Conservation (phyloP, 2,797 vertebrate genomes). For the Yasuhikotakia modesta region DNA sequence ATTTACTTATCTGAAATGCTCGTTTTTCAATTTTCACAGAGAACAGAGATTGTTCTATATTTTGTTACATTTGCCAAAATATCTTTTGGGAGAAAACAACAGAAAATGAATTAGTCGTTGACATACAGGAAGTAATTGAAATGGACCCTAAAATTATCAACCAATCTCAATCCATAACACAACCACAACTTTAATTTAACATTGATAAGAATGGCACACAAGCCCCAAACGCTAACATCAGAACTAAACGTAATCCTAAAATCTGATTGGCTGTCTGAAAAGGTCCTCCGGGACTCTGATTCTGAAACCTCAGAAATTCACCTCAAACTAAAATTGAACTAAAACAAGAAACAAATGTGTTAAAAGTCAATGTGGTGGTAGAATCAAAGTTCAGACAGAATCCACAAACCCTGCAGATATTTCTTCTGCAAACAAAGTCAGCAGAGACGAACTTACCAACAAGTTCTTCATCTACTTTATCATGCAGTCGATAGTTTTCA, state of each 20-base stretch:
- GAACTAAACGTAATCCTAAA: background rate
- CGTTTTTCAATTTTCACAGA: background rate
- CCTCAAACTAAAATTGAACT: too few relatives aligned
- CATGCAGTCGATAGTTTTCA: background rate
- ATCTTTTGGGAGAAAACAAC: background rate
- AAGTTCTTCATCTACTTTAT: constrained; percentile 11
- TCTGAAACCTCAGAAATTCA: too few relatives aligned
- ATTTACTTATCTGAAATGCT: background rate
- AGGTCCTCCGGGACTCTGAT: background rate
- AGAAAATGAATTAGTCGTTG: background rate
- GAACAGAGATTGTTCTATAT: background rate
- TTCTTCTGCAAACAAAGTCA: background rate
- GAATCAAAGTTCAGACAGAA: constrained; percentile 8
- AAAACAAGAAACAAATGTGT: too few relatives aligned
- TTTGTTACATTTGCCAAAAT: too few relatives aligned
- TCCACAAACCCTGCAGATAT: background rate
- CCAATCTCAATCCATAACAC: too few relatives aligned
- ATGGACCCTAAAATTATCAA: too few relatives aligned
- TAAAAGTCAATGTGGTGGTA: background rate
- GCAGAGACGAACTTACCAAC: constrained; percentile 6
- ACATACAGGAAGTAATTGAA: too few relatives aligned
- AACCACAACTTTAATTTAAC: too few relatives aligned
- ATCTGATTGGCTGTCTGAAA: background rate
- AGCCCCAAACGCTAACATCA: too few relatives aligned
- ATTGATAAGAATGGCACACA: too few relatives aligned